Evolutionary conservation across 2,797 vertebrate species (phyloP).

Genomic region (Artibeus jamaicensis): DNA sequence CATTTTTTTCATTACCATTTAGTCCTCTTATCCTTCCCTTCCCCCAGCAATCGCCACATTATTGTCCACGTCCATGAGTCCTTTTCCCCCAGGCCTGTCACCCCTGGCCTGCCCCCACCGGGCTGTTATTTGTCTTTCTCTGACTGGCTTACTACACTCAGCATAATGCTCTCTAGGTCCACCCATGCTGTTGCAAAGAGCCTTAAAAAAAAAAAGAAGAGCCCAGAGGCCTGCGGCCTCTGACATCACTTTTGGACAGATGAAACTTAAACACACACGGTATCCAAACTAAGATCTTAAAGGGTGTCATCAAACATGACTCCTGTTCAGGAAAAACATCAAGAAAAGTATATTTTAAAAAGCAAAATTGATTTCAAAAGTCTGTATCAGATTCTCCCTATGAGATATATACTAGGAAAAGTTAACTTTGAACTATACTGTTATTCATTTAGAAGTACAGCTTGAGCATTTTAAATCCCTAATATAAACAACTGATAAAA

Average conservation of each 20-base stretch:
- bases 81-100: no score
- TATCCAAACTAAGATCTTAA: neutral
- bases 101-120: no score
- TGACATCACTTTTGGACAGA: neutral
- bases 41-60: no score
- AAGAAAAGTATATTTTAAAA: neutral
- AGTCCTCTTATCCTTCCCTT: no score
- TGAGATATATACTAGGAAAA: neutral
- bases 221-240: neutral
- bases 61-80: no score
- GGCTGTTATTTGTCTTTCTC: no score
- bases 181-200: no score
- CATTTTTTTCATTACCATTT: no score
- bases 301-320: neutral
- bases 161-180: no score
- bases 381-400: neutral
- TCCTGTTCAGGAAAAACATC: neutral
- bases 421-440: neutral
- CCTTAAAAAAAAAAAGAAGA: constrained; percentile 13
- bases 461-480: neutral
- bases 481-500: neutral
- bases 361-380: neutral
- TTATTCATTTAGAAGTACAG: neutral
- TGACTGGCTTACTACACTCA: no score
- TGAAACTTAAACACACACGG: neutral